Percentiles rank a stretch among this genome's conserved stretches.
Conservation (phyloP, 30 jellyfish, hydroid and myxozoan species). For the Phacellophora camtschatica region DNA sequence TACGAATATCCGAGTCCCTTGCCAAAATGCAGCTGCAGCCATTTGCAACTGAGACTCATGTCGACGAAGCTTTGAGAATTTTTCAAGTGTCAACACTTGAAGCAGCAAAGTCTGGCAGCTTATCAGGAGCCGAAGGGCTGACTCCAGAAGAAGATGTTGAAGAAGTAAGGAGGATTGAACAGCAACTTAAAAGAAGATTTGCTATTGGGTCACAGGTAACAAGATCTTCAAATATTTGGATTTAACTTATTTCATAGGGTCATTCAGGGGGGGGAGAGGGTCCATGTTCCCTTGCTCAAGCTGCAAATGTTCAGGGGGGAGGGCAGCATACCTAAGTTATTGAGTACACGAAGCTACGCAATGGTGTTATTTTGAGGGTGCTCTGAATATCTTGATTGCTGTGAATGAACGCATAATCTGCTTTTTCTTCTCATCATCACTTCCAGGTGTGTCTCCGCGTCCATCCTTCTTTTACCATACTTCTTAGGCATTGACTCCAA, state of each 20-base stretch:
- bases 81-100: constrained; percentile 98
- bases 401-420: too few relatives aligned
- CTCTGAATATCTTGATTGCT: too few relatives aligned
- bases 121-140: constrained; percentile 99
- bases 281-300: too few relatives aligned
- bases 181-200: constrained; percentile 86
- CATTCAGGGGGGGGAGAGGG: too few relatives aligned
- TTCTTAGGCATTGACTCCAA: too few relatives aligned
- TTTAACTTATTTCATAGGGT: neutral
- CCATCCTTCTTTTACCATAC: too few relatives aligned
- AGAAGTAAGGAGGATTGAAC: constrained; percentile 91
- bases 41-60: constrained; percentile 87
- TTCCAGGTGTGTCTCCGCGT: too few relatives aligned
- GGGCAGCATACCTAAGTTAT: too few relatives aligned
- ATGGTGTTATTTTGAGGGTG: too few relatives aligned
- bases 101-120: constrained; percentile 94
- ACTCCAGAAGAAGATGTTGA: constrained; percentile 95
- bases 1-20: constrained; percentile 92
- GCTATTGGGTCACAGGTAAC: constrained; percentile 99
- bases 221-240: neutral
- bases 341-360: too few relatives aligned
- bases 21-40: constrained; percentile 98
- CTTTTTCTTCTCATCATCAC: too few relatives aligned
- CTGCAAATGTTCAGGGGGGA: too few relatives aligned
- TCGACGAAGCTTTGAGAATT: constrained; percentile 95